Percentiles rank a stretch among this genome's conserved stretches.
Evolutionary conservation across 2,797 vertebrate species (phyloP).

Genomic region (Thamnophis elegans): DNA sequence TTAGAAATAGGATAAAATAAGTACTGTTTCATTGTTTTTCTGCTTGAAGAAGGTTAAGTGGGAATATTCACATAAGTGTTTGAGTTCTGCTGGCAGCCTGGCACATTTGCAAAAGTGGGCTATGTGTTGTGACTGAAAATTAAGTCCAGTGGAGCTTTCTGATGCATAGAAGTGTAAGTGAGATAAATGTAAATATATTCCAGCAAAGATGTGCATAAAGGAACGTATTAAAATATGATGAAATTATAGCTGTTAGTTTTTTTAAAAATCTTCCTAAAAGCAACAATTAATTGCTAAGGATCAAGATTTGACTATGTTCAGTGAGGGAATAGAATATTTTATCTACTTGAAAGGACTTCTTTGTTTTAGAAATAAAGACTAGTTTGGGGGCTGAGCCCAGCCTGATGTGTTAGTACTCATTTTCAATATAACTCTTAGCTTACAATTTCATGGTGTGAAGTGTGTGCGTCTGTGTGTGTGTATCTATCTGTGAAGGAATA

Average conservation of each 20-base stretch:
- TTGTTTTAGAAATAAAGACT: background rate
- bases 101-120: background rate
- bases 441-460: background rate
- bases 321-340: background rate
- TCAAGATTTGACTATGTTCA: background rate
- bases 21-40: background rate
- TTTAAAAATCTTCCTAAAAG: background rate
- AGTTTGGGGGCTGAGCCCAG: background rate
- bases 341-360: background rate
- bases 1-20: background rate
- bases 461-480: background rate
- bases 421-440: background rate
- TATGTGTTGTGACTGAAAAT: constrained; percentile 1
- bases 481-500: background rate
- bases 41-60: background rate
- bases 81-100: background rate
- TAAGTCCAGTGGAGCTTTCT: background rate
- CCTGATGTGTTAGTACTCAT: background rate
- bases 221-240: background rate
- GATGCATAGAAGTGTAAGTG: background rate
- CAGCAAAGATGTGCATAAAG: background rate
- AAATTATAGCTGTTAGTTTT: background rate
- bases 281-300: too few relatives aligned
- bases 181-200: background rate
- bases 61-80: background rate